phyloP scores from a whole-genome alignment of 2,888 invertebrate species.

The Acanthosepion lycidas region DNA sequence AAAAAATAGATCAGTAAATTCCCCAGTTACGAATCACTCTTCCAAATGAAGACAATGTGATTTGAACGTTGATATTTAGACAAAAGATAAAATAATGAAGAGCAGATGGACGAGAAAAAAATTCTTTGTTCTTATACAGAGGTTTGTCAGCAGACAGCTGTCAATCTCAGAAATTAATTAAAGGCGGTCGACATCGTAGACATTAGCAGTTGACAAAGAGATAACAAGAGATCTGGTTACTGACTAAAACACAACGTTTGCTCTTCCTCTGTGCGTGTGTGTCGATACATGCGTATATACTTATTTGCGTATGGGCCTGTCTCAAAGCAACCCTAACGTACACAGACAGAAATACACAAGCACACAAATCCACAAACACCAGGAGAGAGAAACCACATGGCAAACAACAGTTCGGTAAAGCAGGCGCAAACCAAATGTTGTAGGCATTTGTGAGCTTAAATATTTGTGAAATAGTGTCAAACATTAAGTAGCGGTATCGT shows the following conservation, averaged over 20 bases:
- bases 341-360: too few species aligned
- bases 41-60: not conserved
- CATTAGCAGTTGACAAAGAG: not conserved
- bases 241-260: not conserved
- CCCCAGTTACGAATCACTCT: not conserved
- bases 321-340: not conserved
- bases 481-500: too few species aligned
- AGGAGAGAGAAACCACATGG: too few species aligned
- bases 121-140: not conserved
- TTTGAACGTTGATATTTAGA: not conserved
- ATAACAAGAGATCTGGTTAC: not conserved
- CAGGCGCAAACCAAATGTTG: too few species aligned
- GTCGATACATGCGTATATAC: not conserved
- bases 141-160: constrained; percentile 2
- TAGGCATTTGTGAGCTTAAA: too few species aligned
- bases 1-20: not conserved
- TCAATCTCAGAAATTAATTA: not conserved
- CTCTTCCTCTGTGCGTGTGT: not conserved
- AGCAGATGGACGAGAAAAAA: too few species aligned
- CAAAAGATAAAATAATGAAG: not conserved
- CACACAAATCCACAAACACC: too few species aligned
- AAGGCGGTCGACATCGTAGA: not conserved
- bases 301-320: not conserved
- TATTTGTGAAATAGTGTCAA: too few species aligned
- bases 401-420: too few species aligned